Base-by-base conservation (phyloP, 2,888 invertebrate genomes). In the Hipparchia semele region DNA sequence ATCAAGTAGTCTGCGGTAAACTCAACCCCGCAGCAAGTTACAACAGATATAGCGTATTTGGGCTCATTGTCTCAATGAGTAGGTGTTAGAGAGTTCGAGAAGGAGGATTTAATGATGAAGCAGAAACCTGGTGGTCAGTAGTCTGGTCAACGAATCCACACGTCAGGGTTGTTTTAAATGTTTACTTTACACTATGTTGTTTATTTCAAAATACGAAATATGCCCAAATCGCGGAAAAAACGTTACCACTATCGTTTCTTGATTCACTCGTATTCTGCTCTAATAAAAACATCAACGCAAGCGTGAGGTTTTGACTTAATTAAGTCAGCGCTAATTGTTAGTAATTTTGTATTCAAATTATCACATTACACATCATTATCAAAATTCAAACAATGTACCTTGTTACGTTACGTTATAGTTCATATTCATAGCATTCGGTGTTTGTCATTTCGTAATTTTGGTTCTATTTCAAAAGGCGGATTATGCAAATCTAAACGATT, bases 401-500 rank as follows among this genome's bases (percentile, higher is more conserved):
- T 72, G 60, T 62, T 64, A 45, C 66, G 12, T 74, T 69, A 61
- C 46, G 53, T 69, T 74, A 74, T 56, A 67, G 70, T 68, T 49
- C 54, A 70, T 9, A 64, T 70, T 75, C 65, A 60, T 72, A 45
- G 12, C 62, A 7, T 49, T 23, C 46, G 54, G 13, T 58, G 46
- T 61, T 6, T 71, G 39, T 64, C 33, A 66, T 75, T 71, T 75
- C 75, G 66, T 73, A 69, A 73, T 69, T 68, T 70, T 12, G 49
- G 64, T n/a, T 69, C 33, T 66, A 62, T 61, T 70, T 73, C 72
- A 39, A 73, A 73, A 65, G 71, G 71, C 39, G 33, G 66, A 75
- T 76, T 73, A 76, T 76, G 75, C 76, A 75, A 76, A 76, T 51
- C 64, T 64, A 69, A 72, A 70, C 72, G 71, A 77, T 71, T 73